Evolutionary conservation across 2,888 invertebrate species (phyloP), one percentile per base, ranked within the genome.

Genomic region (Tenthredo distinguenda): DNA sequence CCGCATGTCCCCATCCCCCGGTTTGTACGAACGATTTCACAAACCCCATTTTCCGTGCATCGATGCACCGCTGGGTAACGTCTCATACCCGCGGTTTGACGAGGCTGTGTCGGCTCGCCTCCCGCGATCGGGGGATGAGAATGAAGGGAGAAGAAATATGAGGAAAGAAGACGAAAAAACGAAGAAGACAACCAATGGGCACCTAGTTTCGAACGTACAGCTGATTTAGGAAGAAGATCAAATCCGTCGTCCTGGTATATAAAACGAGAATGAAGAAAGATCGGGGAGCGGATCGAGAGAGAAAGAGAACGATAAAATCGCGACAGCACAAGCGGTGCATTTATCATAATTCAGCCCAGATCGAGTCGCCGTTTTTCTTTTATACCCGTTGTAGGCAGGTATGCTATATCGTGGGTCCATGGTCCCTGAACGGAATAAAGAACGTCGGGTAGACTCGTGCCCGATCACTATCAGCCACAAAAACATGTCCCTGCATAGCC

Each of bases 261-360:
- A 34, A 55, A 50, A 31, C 1, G 34, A 77, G 40, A 55, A 77
- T 26, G 37, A 43, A 76, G 21, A 15, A 50, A 40, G 40, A 55
- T 40, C 26, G 40, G 12, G 12, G 55, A 21, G 26, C n/a, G 40
- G 58, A 76, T 55, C 34, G 79, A 79, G 58, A n/a, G 40, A 58
- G 58, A 40, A 58, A 37, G 58, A 40, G 65, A 55, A 37, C 84
- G 85, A 86, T 88, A 89, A 91, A 91, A 91, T 91, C 90, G 88
- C 87, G 87, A 86, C 86, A 87, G 90, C 89, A 88, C 88, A 90
- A 88, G 88, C 87, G 86, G 86, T 88, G 89, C 88, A 90, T 91
- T 91, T 91, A 92, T 91, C 91, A 91, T 92, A 92, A 92, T 92
- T 91, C 91, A 91, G 87, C 62, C 68, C 87, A 86, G 87, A 74